Base-by-base conservation (phyloP, 1,140 invertebrate species). In the Mizuhopecten yessoensis region DNA sequence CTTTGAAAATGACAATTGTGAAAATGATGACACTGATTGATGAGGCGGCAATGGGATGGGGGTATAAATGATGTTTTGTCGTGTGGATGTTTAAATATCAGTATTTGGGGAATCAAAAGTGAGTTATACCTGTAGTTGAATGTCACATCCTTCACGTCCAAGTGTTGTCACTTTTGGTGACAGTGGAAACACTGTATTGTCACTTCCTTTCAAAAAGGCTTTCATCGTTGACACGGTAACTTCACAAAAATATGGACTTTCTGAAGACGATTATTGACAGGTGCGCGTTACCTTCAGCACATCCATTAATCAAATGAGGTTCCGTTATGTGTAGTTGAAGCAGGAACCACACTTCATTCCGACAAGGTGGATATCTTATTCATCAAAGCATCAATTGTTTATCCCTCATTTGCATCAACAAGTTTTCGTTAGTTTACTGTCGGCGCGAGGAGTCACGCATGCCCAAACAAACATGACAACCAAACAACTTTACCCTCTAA, bases 101-200 rank as follows among this genome's bases (percentile, higher is more conserved):
- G 36, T 39, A 39, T 7, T 39, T 13, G 13, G 13, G 5, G 36
- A n/a, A 3, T 20, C 23, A 15, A 57, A 3, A 57, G 1, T 49
- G 45, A 10, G 42, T 75, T 89, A 92, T 94, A 97, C 96, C 95
- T 96, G 95, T 45, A 96, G 95, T 17, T 93, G 94, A 33, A 96
- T 92, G 93, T 96, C 96, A 94, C 96, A 96, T 34, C 95, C 94
- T 92, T 96, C 96, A 90, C 95, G 92, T 88, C 96, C 96, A 89
- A 97, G 92, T 20, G 96, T 96, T 36, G 96, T 96, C 33, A 96
- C 94, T 91, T 96, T 96, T 20, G 95, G 95, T 0, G 95, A 89
- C 34, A 96, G 87, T 15, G 91, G 93, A 89, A 94, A 95, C 87
- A 95, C 92, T 29, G 91, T 90, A 34, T 95, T 95, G 92, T 96